Percentiles rank a stretch among this genome's conserved stretches.
Conservation (phyloP, 2,797 vertebrate genomes). For the Falco rusticolus region DNA sequence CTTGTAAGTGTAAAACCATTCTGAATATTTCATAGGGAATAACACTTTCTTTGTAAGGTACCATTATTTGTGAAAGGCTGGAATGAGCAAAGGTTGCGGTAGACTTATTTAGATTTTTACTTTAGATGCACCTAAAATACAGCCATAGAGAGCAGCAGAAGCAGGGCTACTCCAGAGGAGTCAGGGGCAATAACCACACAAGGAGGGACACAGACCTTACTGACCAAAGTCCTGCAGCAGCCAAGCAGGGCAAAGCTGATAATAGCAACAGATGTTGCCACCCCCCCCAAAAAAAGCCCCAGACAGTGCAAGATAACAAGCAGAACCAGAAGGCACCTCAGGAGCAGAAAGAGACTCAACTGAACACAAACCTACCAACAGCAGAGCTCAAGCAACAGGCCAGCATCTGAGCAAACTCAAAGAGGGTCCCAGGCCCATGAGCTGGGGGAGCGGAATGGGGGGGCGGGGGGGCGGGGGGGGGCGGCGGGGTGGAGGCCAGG, state of each 20-base stretch:
- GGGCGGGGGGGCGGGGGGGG: no score
- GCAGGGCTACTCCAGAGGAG: not conserved
- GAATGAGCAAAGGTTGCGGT: not conserved
- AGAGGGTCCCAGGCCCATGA: fast-evolving
- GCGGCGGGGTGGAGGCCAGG: not conserved
- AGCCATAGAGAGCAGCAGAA: not conserved
- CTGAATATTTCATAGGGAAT: not conserved
- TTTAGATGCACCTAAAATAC: not conserved
- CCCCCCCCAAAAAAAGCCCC: no score
- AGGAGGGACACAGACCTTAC: not conserved
- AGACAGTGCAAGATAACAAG: not conserved
- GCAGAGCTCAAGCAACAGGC: not conserved
- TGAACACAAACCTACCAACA: not conserved
- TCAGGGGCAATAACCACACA: not conserved
- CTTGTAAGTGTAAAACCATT: not conserved
- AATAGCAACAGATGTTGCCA: not conserved
- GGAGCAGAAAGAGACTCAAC: not conserved
- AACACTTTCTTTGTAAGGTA: not conserved
- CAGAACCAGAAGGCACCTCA: not conserved
- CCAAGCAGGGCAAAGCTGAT: not conserved
- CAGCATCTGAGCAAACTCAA: not conserved
- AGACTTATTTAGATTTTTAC: not conserved
- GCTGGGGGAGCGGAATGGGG: no score
- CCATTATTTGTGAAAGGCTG: not conserved
- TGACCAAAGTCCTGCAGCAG: not conserved